Evolutionary conservation across 2,888 invertebrate species (phyloP).

Genomic region (Acleris sparsana): DNA sequence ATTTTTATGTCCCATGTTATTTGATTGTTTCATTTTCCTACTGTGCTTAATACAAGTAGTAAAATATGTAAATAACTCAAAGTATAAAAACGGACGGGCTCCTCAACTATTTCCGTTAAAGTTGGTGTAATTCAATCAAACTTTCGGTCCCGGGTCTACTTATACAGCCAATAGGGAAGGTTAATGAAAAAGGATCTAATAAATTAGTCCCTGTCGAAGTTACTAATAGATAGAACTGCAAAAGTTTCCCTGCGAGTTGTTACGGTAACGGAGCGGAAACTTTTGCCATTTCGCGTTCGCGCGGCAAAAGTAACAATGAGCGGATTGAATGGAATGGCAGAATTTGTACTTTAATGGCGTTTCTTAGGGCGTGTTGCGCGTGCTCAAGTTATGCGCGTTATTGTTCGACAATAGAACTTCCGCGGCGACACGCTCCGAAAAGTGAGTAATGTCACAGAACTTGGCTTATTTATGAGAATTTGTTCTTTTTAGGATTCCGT

Average conservation of each 20-base stretch:
- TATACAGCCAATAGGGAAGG: conserved; percentile 36
- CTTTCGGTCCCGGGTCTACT: conserved; percentile 35
- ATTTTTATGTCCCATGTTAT: no score
- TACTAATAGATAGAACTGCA: conserved; percentile 38
- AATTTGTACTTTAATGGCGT: conserved; percentile 42
- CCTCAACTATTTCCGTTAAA: conserved; percentile 31
- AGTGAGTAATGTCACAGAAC: not conserved
- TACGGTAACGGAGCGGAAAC: conserved; percentile 29
- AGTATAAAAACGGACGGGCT: conserved; percentile 24
- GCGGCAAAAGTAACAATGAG: conserved; percentile 37
- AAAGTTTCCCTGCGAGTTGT: conserved; percentile 29
- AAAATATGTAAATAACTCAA: conserved; percentile 7
- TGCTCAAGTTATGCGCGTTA: conserved; percentile 25
- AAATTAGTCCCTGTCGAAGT: conserved; percentile 40
- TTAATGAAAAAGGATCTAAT: conserved; percentile 44
- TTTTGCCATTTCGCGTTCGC: conserved; percentile 33
- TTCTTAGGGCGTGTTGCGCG: conserved; percentile 35
- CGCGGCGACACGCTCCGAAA: conserved; percentile 11
- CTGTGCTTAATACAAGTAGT: not conserved
- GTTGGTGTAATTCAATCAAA: conserved; percentile 35
- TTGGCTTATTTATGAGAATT: not conserved
- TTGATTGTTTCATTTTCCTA: no score
- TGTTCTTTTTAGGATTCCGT: not conserved
- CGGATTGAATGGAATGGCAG: conserved; percentile 49
- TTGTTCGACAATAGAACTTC: conserved; percentile 16